Percentiles rank a stretch among this genome's conserved stretches.
These are phyloP conservation scores for Meliscaeva auricollis DNA, from an alignment of 2,888 invertebrate species.

Conservation along the genomic window DNA sequence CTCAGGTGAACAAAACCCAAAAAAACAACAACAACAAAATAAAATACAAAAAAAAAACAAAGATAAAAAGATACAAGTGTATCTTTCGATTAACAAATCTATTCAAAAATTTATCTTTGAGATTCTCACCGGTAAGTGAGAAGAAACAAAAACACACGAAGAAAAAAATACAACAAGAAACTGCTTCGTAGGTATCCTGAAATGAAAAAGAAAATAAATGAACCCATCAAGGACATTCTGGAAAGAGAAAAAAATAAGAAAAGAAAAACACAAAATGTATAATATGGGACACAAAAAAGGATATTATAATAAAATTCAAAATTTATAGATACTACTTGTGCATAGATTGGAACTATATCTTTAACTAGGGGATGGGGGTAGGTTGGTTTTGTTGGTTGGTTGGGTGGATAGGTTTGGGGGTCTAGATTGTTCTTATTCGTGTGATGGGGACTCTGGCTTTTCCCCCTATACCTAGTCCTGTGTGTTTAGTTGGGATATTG, in stretches of 20 bases:
- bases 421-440: not conserved
- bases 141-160: conserved; percentile 24
- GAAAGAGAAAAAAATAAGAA: conserved; percentile 40
- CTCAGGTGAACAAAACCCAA: conserved; percentile 64
- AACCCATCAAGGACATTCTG: conserved; percentile 74
- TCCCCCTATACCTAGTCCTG: conserved; percentile 29
- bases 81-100: conserved; percentile 74
- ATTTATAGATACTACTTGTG: conserved; percentile 76
- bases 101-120: conserved; percentile 74
- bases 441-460: conserved; percentile 14
- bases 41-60: conserved; percentile 17
- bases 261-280: conserved; percentile 45
- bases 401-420: not conserved
- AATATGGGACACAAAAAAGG: conserved; percentile 63
- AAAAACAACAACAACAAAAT: not conserved
- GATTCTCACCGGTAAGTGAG: conserved; percentile 70
- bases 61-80: conserved; percentile 27
- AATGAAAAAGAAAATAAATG: conserved; percentile 72
- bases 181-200: conserved; percentile 54
- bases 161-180: conserved; percentile 24
- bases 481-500: conserved; percentile 27
- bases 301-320: conserved; percentile 75
- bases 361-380: conserved; percentile 20
- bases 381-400: not conserved
- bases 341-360: conserved; percentile 76